These are phyloP conservation scores for Trichomycterus rosablanca DNA, from an alignment of 2,113 vertebrate genomes.

Conservation along the genomic window DNA sequence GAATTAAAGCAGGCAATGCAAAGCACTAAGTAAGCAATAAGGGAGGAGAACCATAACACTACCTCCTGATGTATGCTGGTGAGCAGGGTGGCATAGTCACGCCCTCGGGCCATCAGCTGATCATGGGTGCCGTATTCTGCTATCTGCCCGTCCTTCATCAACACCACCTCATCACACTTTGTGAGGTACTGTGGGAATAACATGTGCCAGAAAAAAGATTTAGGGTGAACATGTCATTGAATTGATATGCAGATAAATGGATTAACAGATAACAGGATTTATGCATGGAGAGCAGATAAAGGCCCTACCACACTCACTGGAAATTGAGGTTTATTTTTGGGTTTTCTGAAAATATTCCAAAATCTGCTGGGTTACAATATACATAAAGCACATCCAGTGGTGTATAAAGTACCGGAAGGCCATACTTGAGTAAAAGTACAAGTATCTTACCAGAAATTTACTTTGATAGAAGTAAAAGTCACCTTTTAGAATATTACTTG, in stretches of 20 bases:
- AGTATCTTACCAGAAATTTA: too few species aligned
- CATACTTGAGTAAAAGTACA: too few species aligned
- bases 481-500: too few species aligned
- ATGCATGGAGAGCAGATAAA: neutral
- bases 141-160: constrained; percentile 77
- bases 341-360: too few species aligned
- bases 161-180: constrained; percentile 69
- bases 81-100: constrained; percentile 69
- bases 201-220: neutral
- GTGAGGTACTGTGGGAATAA: constrained; percentile 63
- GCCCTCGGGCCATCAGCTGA: constrained; percentile 68
- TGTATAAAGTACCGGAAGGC: too few species aligned
- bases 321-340: too few species aligned
- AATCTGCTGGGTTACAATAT: too few species aligned
- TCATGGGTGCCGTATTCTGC: constrained; percentile 68
- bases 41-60: constrained; percentile 52
- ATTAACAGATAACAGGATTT: neutral
- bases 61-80: constrained; percentile 72
- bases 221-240: neutral
- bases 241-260: neutral
- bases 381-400: too few species aligned
- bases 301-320: too few species aligned
- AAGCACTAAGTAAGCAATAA: constrained; percentile 42
- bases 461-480: too few species aligned
- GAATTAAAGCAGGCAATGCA: constrained; percentile 58